Conservation (phyloP, 2,113 vertebrate species). For the Abramis brama region DNA sequence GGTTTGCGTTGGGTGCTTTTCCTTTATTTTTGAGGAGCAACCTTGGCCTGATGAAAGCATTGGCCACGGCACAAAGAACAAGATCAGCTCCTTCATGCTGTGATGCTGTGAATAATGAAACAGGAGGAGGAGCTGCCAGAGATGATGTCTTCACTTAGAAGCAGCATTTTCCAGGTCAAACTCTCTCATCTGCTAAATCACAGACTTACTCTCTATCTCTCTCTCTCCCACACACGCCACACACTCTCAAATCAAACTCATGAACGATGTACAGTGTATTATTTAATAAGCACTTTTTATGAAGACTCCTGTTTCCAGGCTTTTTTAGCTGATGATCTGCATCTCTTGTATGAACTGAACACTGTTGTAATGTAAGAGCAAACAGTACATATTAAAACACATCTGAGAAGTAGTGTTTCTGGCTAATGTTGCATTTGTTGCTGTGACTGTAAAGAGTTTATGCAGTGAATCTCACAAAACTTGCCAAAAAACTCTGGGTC, state of each 20-base stretch:
- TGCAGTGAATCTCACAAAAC: background rate
- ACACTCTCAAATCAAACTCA: conserved; percentile 23
- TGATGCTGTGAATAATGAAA: conserved; percentile 23
- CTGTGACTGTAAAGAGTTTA: background rate
- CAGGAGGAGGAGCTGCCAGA: background rate
- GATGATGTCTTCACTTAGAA: conserved; percentile 6
- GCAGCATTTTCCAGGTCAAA: conserved; percentile 7
- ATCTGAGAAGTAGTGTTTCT: conserved; percentile 39
- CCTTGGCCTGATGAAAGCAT: conserved; percentile 5
- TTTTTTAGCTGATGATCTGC: conserved; percentile 75
- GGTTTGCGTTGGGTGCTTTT: background rate
- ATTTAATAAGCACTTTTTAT: conserved; percentile 72
- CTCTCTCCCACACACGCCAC: conserved; percentile 31
- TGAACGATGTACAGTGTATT: conserved; percentile 64
- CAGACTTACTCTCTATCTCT: conserved; percentile 45
- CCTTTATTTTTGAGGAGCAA: background rate
- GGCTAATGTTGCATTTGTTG: conserved; percentile 9
- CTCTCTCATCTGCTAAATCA: conserved; percentile 8
- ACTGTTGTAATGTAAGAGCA: conserved; percentile 73
- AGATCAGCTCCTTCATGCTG: conserved; percentile 11
- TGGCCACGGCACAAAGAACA: background rate
- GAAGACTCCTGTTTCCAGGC: conserved; percentile 53
- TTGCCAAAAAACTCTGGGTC: background rate
- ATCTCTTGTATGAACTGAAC: conserved; percentile 73
- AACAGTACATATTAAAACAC: conserved; percentile 75